These are phyloP conservation scores for Eulacestoma nigropectus DNA, from an alignment of 2,113 vertebrate species.

Conservation along the genomic window DNA sequence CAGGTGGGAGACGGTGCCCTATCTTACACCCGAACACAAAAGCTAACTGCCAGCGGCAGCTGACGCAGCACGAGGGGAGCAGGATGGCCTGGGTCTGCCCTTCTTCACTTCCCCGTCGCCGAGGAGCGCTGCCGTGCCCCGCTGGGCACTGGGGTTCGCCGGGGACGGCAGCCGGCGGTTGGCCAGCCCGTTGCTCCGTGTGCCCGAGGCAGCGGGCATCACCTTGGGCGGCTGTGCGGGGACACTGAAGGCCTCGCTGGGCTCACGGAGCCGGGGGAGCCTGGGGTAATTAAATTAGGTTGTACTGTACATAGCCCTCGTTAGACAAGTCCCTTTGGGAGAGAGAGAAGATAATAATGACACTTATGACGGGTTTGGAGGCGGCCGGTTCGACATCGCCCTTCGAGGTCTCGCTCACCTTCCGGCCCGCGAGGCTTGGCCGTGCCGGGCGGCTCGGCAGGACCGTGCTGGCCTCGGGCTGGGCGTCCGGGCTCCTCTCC, in stretches of 20 bases:
- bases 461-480: not conserved
- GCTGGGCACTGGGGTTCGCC: not conserved
- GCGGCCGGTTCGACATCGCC: not conserved
- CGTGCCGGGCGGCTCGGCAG: not conserved
- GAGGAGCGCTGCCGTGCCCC: not conserved
- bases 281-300: not conserved
- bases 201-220: not conserved
- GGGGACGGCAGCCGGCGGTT: rapidly evolving
- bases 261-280: not conserved
- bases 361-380: not conserved
- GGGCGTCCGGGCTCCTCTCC: not conserved
- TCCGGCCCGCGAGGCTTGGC: not conserved
- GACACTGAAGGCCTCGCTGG: not conserved
- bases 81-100: not conserved
- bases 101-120: not conserved
- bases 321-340: constrained; percentile 51
- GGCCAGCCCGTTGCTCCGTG: not conserved
- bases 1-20: not conserved
- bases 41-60: not conserved
- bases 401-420: not conserved
- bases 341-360: constrained; percentile 26
- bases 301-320: constrained; percentile 62
- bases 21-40: not conserved
- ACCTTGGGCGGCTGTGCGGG: not conserved
- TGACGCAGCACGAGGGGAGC: not conserved